phyloP scores from a whole-genome alignment of 2,113 vertebrate genomes.

The Melanocharis versteri region DNA sequence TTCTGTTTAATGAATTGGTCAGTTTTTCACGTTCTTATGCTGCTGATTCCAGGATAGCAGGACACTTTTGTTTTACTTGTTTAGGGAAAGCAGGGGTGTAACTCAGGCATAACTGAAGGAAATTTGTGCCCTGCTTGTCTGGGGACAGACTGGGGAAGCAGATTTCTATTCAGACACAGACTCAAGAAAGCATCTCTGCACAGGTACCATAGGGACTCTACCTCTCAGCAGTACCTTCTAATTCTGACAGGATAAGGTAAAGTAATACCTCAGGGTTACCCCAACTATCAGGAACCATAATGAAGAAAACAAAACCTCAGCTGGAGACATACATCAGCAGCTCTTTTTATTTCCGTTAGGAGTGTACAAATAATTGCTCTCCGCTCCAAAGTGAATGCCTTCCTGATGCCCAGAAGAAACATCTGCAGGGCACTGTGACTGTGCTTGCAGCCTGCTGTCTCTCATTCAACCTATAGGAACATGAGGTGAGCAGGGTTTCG shows the following conservation, averaged over 20 bases:
- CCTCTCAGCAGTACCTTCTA: not conserved
- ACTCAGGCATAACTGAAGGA: not conserved
- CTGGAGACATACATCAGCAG: not conserved
- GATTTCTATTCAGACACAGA: not conserved
- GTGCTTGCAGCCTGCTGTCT: fast-evolving
- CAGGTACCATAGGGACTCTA: not conserved
- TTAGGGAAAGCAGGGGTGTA: not conserved
- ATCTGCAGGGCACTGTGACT: not conserved
- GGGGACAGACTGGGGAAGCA: not conserved
- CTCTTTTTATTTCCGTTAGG: not conserved
- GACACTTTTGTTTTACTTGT: not conserved
- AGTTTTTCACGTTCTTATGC: not conserved
- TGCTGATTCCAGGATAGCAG: not conserved
- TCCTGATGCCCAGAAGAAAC: not conserved
- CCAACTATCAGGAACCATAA: not conserved
- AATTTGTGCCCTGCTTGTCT: not conserved
- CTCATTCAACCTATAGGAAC: fast-evolving
- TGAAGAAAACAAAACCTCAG: not conserved
- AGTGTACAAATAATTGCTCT: not conserved
- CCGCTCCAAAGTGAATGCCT: not conserved
- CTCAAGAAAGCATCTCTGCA: not conserved
- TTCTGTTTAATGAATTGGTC: not conserved
- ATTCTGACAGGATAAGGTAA: not conserved
- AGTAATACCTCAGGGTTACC: not conserved
- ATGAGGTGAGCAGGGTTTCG: not conserved